Evolutionary conservation across 2,888 invertebrate species (phyloP), one percentile per base, ranked within the genome.

Genomic region (Calephelis perditalis): DNA sequence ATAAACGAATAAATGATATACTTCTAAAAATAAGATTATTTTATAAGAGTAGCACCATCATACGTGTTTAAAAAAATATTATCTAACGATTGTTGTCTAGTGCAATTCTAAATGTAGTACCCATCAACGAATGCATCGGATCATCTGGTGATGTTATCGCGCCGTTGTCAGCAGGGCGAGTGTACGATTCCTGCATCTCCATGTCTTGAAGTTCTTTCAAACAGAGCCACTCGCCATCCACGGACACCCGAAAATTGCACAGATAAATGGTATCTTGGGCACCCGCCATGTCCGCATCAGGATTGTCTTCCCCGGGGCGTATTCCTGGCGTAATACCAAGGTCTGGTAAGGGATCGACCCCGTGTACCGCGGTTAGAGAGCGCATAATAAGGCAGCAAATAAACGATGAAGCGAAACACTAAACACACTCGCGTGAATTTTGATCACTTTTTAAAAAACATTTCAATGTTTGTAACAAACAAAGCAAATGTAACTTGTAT

Each of bases 191-290:
- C 72, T 95, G 95, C 92, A 95, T 94, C 76, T 97, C 96, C 78
- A 98, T 96, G 84, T 98, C 98, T 74, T 97, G 96, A 64, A 98
- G 91, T 82, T 98, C 98, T 81, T 97, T 96, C 62, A 98, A 91
- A 80, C 98, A 98, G 63, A 98, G 92, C 98, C 98, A 98, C 82
- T 98, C 98, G 64, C 98, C 98, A 77, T 98, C 98, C 54, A 98
- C 98, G 59, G 98, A 98, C 7, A 98, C 98, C 62, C 98, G 95
- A 86, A 98, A 98, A 84, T 98, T 98, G 91, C 98, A 98, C 82
- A 98, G 90, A 88, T 98, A 98, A 76, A 98, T 98, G 62, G 98
- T 98, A 83, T 98, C 98, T 87, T 98, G 97, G 56, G 97, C 98
- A 72, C 96, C 96, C 72, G 95, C 94, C 93, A 95, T 94, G 73